Evolutionary conservation across 2,888 invertebrate genomes (phyloP).

Genomic region (Papilio protenor): DNA sequence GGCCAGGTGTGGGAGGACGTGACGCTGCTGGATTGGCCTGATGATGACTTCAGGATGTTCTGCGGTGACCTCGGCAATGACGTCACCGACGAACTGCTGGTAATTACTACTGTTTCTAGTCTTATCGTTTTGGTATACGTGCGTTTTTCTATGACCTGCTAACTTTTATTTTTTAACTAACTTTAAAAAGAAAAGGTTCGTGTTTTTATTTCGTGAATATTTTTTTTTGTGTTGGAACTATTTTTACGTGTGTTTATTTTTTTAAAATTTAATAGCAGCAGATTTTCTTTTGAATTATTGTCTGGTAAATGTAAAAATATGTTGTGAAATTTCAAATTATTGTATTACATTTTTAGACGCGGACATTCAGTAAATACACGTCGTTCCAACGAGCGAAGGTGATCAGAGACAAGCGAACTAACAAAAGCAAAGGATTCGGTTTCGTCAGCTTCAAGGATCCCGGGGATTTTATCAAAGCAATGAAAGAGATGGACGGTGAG

Average conservation of each 20-base stretch:
- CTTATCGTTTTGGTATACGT: too few relatives aligned
- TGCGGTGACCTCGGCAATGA: slow-evolving; percentile 99
- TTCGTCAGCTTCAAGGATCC: slow-evolving; percentile 99
- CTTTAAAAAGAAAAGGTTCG: too few relatives aligned
- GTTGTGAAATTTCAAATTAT: neutral
- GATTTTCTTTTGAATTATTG: too few relatives aligned
- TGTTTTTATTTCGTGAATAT: too few relatives aligned
- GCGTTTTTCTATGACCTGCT: too few relatives aligned
- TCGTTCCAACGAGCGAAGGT: slow-evolving; percentile 98
- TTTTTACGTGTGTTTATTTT: too few relatives aligned
- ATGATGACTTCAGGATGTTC: slow-evolving; percentile 99
- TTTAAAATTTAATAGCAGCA: too few relatives aligned
- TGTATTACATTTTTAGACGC: slow-evolving; percentile 76
- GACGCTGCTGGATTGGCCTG: slow-evolving; percentile 97
- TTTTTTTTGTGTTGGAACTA: too few relatives aligned
- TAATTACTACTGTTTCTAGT: slow-evolving; percentile 47
- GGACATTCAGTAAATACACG: slow-evolving; percentile 97
- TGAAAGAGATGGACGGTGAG: slow-evolving; percentile 99
- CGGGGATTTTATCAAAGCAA: slow-evolving; percentile 98
- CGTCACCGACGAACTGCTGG: slow-evolving; percentile 98
- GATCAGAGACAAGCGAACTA: slow-evolving; percentile 97
- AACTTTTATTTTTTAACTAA: too few relatives aligned
- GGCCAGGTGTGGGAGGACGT: slow-evolving; percentile 98
- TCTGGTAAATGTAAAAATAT: too few relatives aligned
- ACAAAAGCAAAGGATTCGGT: slow-evolving; percentile 99